Conservation (phyloP, 2,797 vertebrate species). For the Manis pentadactyla region DNA sequence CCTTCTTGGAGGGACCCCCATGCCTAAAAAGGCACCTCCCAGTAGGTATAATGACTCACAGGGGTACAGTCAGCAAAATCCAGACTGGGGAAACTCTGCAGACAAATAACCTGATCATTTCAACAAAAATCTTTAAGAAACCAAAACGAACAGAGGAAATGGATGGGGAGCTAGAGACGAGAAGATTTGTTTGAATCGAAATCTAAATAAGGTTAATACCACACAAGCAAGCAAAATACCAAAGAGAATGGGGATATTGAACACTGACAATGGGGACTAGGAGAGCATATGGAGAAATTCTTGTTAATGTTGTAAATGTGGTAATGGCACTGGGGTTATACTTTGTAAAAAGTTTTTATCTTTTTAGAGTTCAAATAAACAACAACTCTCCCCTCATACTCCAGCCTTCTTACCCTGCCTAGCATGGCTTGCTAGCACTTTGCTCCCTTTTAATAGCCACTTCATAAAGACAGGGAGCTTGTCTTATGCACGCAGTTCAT, state of each 20-base stretch:
- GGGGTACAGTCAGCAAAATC: not conserved
- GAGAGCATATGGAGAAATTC: too few relatives aligned
- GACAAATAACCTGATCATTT: not conserved
- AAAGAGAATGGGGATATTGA: not conserved
- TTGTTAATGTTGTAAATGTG: not conserved
- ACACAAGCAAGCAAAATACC: accelerated
- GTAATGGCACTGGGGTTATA: not conserved
- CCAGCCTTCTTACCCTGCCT: not conserved
- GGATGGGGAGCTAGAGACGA: not conserved
- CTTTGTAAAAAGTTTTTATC: not conserved
- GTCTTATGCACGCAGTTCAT: not conserved
- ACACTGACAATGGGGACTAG: accelerated
- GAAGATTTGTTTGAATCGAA: not conserved
- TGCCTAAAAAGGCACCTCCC: not conserved
- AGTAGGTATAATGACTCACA: not conserved
- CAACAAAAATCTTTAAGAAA: not conserved
- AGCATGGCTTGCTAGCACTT: not conserved
- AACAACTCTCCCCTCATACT: not conserved
- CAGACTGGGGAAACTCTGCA: not conserved
- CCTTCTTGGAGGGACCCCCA: not conserved
- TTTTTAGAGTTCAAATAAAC: not conserved
- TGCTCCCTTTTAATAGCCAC: not conserved
- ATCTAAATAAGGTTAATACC: not conserved
- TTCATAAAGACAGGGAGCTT: not conserved
- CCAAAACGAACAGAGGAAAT: not conserved